Evolutionary conservation across 2,888 invertebrate species (phyloP), one percentile per base, ranked within the genome.

Genomic region (Conistra vaccinii): DNA sequence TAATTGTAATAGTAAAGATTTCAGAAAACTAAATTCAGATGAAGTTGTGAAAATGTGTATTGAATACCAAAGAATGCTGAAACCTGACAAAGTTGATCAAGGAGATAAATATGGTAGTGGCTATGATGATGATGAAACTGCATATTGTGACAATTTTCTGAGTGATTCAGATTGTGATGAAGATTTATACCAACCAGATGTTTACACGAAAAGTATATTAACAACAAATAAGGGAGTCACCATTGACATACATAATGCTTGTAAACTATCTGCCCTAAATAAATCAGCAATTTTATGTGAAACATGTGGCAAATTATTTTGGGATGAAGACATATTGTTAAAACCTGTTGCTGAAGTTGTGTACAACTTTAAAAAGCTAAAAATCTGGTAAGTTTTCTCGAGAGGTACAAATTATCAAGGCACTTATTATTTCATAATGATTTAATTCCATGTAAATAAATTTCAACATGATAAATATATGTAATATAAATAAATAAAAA

Each of bases 271-370:
- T 69, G 86, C 95, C 86, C 93, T 94, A 72, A 94, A 96, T 35
- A 96, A 97, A 72, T 85, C 96, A 76, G 98, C 97, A 90, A 97
- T 97, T 85, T 93, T 98, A 51, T 98, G 98, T 93, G 97, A 97
- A 84, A 91, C 90, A 45, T 98, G 98, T 94, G 98, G 98, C 0
- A 98, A 97, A 91, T 96, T 98, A 69, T 98, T 97, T 92, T 98
- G 98, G 98, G 97, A 98, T 87, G 93, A 92, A 81, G 94, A 96
- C 88, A 89, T 91, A 65, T 82, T 93, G 39, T 83, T 94, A 58
- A 92, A 92, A 86, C 83, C 91, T 70, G 91, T 93, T 65, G 86
- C 88, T 84, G 89, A 92, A 80, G 83, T 90, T 83, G 89, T 94
- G 69, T 87, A 85, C 39, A 88, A 87, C 79, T 87, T 92, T 69